Evolutionary conservation across 2,113 vertebrate species (phyloP).

Genomic region (Galemys pyrenaicus): DNA sequence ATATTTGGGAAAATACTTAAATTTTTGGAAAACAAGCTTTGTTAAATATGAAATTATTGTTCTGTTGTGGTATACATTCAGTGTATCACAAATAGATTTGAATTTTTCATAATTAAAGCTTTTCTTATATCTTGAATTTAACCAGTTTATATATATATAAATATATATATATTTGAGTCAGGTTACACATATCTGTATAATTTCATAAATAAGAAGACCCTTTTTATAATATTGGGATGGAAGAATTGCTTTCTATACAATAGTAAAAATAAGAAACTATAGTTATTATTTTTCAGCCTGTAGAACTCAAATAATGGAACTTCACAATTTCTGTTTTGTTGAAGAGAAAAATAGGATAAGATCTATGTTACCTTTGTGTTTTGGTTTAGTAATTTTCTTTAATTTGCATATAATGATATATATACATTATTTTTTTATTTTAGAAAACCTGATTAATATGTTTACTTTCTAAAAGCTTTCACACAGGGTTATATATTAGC

Average conservation of each 20-base stretch:
- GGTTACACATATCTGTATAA: too few relatives aligned
- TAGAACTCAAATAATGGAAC: too few relatives aligned
- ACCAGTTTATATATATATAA: neutral
- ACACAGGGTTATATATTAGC: rapidly evolving
- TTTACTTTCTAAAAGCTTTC: neutral
- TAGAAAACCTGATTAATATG: neutral
- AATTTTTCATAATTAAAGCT: neutral
- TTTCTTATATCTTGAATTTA: neutral
- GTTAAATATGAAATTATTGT: neutral
- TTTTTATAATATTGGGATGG: too few relatives aligned
- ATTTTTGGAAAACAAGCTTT: neutral
- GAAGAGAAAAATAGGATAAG: too few relatives aligned
- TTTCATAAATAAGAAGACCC: too few relatives aligned
- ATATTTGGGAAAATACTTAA: neutral
- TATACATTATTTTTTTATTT: neutral
- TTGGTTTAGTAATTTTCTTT: neutral
- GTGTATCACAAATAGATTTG: neutral
- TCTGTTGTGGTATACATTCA: neutral
- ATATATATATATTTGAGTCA: neutral
- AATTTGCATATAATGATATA: neutral
- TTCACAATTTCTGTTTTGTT: too few relatives aligned
- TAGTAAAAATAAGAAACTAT: too few relatives aligned
- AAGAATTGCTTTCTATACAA: too few relatives aligned
- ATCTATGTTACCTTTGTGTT: neutral
- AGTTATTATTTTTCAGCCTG: too few relatives aligned